These are phyloP conservation scores for Coranthus polyacanthus DNA, from an alignment of 2,797 vertebrate genomes.

Conservation along the genomic window DNA sequence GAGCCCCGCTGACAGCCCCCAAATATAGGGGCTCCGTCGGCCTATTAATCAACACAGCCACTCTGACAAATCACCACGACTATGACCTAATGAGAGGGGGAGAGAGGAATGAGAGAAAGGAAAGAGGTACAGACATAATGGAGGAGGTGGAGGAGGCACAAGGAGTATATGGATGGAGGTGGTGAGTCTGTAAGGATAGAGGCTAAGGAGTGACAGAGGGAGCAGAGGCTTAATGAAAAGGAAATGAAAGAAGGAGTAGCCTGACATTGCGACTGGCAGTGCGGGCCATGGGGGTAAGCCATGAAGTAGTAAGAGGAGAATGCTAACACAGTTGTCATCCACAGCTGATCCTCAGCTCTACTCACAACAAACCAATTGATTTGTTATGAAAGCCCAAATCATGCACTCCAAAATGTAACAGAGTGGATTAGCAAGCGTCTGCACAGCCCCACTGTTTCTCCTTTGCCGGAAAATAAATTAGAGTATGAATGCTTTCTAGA, in stretches of 20 bases:
- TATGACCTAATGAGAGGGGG: conserved; percentile 85
- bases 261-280: conserved; percentile 67
- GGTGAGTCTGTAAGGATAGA: conserved; percentile 52
- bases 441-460: conserved; percentile 33
- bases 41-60: conserved; percentile 92
- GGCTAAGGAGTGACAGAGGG: conserved; percentile 68
- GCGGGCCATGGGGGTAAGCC: conserved; percentile 63
- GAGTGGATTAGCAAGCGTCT: conserved; percentile 58
- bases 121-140: conserved; percentile 70
- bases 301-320: conserved; percentile 75
- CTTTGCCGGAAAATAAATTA: conserved; percentile 64
- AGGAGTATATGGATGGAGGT: conserved; percentile 60
- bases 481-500: conserved; percentile 54
- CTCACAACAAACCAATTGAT: conserved; percentile 64
- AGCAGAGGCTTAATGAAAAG: conserved; percentile 77
- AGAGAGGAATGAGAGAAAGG: conserved; percentile 70
- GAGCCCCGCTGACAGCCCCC: conserved; percentile 90
- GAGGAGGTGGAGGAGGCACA: conserved; percentile 62
- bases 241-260: conserved; percentile 79
- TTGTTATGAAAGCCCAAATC: conserved; percentile 71
- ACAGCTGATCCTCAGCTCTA: conserved; percentile 47
- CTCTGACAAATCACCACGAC: conserved; percentile 90
- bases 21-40: conserved; percentile 88
- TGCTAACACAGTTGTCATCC: conserved; percentile 76
- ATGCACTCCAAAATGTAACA: conserved; percentile 59